Base-by-base conservation (phyloP, 2,797 vertebrate genomes). In the Nothura maculosa region DNA sequence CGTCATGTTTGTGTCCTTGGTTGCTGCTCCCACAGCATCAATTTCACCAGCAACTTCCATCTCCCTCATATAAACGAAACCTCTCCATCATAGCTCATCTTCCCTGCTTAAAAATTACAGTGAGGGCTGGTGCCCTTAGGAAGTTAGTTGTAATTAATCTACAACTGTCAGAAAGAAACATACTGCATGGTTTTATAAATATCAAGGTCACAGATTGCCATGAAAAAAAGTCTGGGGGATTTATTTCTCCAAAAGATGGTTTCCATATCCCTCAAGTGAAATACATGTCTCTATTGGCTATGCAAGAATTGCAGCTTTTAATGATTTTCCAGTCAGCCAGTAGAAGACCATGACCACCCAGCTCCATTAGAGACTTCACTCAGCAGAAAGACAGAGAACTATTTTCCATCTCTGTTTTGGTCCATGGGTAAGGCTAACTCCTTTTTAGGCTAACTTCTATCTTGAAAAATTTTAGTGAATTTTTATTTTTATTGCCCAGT, bases 31-130 rank as follows among this genome's bases (percentile, higher is more conserved):
- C 70, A 74, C 40, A 68, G 54, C n/a, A 73, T 66, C 42, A 64
- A 57, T 81, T 94, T 92, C 81, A 88, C 50, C 43, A 81, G 22
- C 40, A 57, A 25, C 18, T 62, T 93, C 76, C 24, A 80, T n/a
- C 42, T 90, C 36, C 21, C 25, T 42, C 21, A 36, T 32, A 36
- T 58, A 45, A 40, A 58, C 4, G 17, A 58, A 28, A 42, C 70
- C 70, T 58, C 27, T 42, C 54, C 54, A 42, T 40, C 36, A n/a
- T 30, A 74, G 24, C 6, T 27, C 48, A 28, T 48, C 48, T 69
- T 80, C 28, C 34, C 38, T 85, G 69, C 66, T n/a, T 61, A 76
- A 86, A 76, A 27, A 36, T 85, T 58, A 38, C 19, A 38, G 48
- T 54, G 52, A 70, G 24, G 36, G 19, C n/a, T 81, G 10, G 5